Evolutionary conservation across 2,113 vertebrate species (phyloP).

Genomic region (Rhinoderma darwinii): DNA sequence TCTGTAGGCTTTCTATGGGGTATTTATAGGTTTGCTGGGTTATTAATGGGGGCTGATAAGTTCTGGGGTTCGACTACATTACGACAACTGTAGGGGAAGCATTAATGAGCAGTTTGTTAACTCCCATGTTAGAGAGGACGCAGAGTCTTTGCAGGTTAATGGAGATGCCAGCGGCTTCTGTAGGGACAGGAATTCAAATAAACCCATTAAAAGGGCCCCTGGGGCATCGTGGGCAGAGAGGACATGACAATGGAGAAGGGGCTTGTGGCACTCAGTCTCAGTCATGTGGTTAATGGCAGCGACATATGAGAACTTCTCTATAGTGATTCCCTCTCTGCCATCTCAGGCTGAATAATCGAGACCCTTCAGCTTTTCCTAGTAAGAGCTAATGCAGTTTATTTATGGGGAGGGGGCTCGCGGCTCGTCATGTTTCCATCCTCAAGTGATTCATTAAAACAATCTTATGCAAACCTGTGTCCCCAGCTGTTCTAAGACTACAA

Average conservation of each 20-base stretch:
- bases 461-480: background rate
- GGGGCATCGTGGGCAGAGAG: slow-evolving; percentile 17
- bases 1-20: background rate
- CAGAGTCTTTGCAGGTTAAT: slow-evolving; percentile 44
- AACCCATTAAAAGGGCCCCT: slow-evolving; percentile 49
- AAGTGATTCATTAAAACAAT: background rate
- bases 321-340: background rate
- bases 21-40: background rate
- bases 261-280: background rate
- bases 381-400: background rate
- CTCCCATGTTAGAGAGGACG: slow-evolving; percentile 29
- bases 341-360: background rate
- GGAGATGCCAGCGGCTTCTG: slow-evolving; percentile 27
- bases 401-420: background rate
- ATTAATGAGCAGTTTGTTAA: slow-evolving; percentile 49
- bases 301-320: background rate
- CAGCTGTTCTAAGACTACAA: background rate
- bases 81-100: background rate
- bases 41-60: too few species aligned
- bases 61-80: background rate
- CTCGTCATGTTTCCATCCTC: background rate
- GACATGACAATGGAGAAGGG: slow-evolving; percentile 10
- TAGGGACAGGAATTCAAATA: slow-evolving; percentile 37
- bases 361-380: background rate
- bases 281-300: background rate